Percentiles rank a stretch among this genome's conserved stretches.
phyloP scores from a whole-genome alignment of 2,888 invertebrate genomes.

The Rapana venosa region DNA sequence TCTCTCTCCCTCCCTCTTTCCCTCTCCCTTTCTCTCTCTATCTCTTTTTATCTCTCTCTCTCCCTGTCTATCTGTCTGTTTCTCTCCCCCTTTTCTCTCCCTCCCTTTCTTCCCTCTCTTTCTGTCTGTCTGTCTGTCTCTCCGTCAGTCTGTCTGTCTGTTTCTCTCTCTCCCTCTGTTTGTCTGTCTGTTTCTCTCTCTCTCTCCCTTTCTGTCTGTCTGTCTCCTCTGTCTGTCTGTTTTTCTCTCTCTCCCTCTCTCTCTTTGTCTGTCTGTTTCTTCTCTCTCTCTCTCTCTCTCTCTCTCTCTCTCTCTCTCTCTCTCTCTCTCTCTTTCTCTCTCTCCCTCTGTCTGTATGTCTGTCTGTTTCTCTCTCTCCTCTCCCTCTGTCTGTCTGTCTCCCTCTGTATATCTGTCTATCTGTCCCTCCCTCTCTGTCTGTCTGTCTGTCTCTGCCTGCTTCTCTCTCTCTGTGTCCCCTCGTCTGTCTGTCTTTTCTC shows the following conservation, averaged over 20 bases:
- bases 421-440: background rate
- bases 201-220: background rate
- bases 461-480: background rate
- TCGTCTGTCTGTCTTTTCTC: background rate
- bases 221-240: background rate
- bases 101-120: background rate
- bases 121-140: background rate
- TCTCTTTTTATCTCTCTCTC: background rate
- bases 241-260: background rate
- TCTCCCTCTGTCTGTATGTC: too few species aligned
- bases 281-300: slow-evolving; percentile 4
- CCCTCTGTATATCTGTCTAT: background rate
- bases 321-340: slow-evolving; percentile 2
- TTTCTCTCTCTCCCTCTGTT: slow-evolving; percentile 4
- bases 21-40: background rate
- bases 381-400: background rate
- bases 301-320: slow-evolving; percentile 10
- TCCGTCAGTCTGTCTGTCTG: too few species aligned
- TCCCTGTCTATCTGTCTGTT: background rate
- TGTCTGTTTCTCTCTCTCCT: background rate
- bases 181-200: too few species aligned
- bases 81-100: background rate
- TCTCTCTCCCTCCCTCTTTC: background rate
- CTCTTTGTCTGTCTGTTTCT: background rate
- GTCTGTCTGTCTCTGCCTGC: background rate